Evolutionary conservation across 2,797 vertebrate genomes (phyloP).

Genomic region (Lepus oiostolus): DNA sequence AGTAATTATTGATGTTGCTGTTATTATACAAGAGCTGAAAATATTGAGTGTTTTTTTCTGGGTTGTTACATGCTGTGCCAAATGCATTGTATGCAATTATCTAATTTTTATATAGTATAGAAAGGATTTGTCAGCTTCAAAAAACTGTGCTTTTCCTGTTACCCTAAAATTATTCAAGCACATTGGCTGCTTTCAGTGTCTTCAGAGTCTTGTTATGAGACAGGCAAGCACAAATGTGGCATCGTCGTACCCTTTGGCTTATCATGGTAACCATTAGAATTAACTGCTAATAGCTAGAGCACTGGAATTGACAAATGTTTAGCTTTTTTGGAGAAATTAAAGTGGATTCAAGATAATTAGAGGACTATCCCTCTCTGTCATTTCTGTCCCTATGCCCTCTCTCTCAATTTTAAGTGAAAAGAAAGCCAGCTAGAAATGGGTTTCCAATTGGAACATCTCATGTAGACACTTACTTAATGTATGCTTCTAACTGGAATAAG

Average conservation of each 20-base stretch:
- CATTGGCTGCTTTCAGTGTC: background rate
- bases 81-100: slow-evolving; percentile 69
- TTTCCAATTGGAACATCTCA: background rate
- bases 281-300: background rate
- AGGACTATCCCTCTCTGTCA: background rate
- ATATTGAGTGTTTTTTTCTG: slow-evolving; percentile 68
- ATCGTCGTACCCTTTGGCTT: background rate
- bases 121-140: slow-evolving; percentile 1
- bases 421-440: background rate
- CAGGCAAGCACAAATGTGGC: background rate
- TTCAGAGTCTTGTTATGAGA: background rate
- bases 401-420: background rate
- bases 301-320: background rate
- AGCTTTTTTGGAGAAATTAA: background rate
- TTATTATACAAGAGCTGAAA: slow-evolving; percentile 62
- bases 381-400: background rate
- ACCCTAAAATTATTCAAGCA: slow-evolving; percentile 22
- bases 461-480: no score
- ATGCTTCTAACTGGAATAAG: background rate
- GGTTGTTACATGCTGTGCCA: slow-evolving; percentile 53
- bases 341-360: background rate
- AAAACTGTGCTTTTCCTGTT: slow-evolving; percentile 33
- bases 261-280: background rate
- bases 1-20: slow-evolving; percentile 73
- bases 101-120: slow-evolving; percentile 61